Evolutionary conservation across 1,140 invertebrate genomes (phyloP).

Genomic region (Notospermus geniculatus): DNA sequence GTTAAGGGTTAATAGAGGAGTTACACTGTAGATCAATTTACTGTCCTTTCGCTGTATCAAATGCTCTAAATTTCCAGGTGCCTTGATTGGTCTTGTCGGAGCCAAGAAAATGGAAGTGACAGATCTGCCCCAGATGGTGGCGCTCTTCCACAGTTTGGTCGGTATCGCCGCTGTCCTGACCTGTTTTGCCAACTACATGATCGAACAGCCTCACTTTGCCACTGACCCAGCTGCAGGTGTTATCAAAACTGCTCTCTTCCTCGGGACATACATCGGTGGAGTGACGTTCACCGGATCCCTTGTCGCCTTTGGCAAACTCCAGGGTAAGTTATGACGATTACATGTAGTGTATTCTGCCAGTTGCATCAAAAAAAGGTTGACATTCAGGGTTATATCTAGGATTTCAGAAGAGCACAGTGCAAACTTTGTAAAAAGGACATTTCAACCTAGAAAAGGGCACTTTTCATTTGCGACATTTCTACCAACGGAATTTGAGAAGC

Average conservation of each 20-base stretch:
- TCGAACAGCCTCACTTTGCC: constrained; percentile 79
- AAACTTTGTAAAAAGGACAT: no score
- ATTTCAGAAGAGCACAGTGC: no score
- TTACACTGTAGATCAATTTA: no score
- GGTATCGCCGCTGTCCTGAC: constrained; percentile 84
- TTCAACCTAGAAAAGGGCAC: no score
- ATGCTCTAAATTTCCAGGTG: constrained; percentile 32
- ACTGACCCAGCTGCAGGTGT: constrained; percentile 77
- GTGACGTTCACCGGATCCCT: constrained; percentile 86
- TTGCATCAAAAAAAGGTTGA: no score
- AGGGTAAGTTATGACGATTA: constrained; percentile 61
- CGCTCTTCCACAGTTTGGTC: constrained; percentile 85
- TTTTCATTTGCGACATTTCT: no score
- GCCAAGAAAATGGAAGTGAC: constrained; percentile 84
- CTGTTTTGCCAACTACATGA: constrained; percentile 79
- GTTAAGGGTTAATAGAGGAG: no score
- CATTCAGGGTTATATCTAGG: no score
- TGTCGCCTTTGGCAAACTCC: constrained; percentile 88
- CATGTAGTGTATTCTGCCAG: no score
- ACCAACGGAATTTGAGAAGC: no score
- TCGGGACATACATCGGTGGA: constrained; percentile 87
- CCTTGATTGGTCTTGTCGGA: constrained; percentile 57
- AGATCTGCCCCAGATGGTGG: constrained; percentile 85
- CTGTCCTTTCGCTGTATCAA: neutral
- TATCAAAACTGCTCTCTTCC: constrained; percentile 82